These are phyloP conservation scores for Ornithoptera alexandrae DNA, from an alignment of 2,888 invertebrate species.

Conservation along the genomic window DNA sequence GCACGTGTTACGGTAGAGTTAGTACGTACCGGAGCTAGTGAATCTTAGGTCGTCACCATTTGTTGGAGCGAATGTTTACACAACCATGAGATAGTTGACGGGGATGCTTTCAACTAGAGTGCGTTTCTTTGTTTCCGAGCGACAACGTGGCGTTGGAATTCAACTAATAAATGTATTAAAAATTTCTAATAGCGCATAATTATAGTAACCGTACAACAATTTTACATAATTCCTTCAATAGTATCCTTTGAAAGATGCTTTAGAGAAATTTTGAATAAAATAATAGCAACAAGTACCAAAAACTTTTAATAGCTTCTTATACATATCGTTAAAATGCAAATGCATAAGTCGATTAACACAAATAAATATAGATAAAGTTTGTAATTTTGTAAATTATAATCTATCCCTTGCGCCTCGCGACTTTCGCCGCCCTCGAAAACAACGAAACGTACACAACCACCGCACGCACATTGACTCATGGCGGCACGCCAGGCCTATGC, in stretches of 20 bases:
- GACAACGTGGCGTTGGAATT: not conserved
- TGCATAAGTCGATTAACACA: not conserved
- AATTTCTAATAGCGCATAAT: not conserved
- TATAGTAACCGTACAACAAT: not conserved
- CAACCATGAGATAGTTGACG: conserved; percentile 4
- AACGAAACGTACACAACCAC: conserved; percentile 22
- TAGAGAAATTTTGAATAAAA: too few species aligned
- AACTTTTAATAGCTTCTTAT: too few species aligned
- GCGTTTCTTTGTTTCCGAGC: conserved; percentile 19
- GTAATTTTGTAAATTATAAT: not conserved
- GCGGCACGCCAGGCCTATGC: conserved; percentile 84
- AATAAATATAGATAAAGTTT: not conserved
- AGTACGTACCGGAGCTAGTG: not conserved
- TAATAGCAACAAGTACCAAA: too few species aligned
- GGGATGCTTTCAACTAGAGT: conserved; percentile 23
- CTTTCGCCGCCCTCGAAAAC: conserved; percentile 1
- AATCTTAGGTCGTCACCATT: conserved; percentile 4
- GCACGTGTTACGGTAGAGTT: conserved; percentile 12
- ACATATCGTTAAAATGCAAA: too few species aligned
- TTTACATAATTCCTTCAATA: too few species aligned
- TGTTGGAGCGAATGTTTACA: conserved; percentile 9
- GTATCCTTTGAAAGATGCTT: too few species aligned
- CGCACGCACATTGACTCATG: conserved; percentile 35
- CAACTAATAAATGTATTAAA: not conserved
- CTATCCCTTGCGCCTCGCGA: too few species aligned